These are phyloP conservation scores for Anguilla obscura DNA, from an alignment of 2,797 vertebrate species.

Conservation along the genomic window DNA sequence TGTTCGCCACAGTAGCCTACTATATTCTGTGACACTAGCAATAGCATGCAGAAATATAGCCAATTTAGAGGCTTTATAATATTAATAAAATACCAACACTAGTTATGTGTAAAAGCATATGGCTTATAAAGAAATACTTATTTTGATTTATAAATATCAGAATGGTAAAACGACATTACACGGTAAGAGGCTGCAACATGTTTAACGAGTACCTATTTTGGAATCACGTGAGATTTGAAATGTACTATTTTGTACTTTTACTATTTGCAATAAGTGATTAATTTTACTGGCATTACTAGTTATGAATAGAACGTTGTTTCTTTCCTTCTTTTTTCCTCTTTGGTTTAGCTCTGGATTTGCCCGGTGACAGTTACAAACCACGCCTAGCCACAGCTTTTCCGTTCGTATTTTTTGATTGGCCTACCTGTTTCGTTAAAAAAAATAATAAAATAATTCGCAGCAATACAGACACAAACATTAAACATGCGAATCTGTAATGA, in stretches of 20 bases:
- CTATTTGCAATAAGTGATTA: background rate
- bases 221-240: background rate
- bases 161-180: background rate
- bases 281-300: background rate
- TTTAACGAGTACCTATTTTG: background rate
- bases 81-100: background rate
- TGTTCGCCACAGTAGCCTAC: background rate
- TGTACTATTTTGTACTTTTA: background rate
- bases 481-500: background rate
- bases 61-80: background rate
- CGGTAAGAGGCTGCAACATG: background rate
- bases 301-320: background rate
- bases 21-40: background rate
- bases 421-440: background rate
- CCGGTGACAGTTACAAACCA: background rate
- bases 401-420: background rate
- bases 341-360: background rate
- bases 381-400: background rate
- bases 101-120: background rate
- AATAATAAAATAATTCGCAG: background rate
- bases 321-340: background rate
- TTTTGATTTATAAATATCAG: background rate
- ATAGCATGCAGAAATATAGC: background rate
- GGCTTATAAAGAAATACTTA: background rate
- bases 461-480: background rate